A percentile compares a stretch with the other conserved stretches of the same genome.
These are phyloP conservation scores for Pterocles gutturalis DNA, from an alignment of 2,113 vertebrate species.

Conservation along the genomic window DNA sequence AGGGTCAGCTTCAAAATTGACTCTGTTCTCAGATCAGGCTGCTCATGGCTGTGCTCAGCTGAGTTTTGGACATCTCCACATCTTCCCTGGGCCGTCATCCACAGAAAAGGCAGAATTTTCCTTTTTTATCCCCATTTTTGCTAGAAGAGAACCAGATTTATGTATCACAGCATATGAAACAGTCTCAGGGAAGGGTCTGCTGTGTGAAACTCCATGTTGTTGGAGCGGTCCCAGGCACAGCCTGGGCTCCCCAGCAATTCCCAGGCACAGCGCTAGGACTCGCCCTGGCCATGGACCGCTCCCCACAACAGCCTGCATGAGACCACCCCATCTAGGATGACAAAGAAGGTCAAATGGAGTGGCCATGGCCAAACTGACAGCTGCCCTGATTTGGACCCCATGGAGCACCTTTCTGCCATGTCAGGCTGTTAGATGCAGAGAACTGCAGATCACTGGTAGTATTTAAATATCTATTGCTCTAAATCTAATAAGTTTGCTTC, in stretches of 20 bases:
- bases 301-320: background rate
- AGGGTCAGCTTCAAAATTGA: background rate
- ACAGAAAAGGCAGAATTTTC: background rate
- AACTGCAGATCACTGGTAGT: too few species aligned
- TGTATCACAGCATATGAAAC: background rate
- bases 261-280: background rate
- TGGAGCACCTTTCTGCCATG: background rate
- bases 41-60: background rate
- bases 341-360: background rate
- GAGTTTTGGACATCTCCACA: too few species aligned
- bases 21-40: background rate
- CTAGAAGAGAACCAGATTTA: background rate
- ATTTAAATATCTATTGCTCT: too few species aligned
- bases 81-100: background rate
- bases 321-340: background rate
- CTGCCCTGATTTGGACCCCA: background rate
- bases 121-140: background rate
- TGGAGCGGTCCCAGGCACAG: too few species aligned
- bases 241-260: background rate
- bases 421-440: background rate
- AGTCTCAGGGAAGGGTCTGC: background rate
- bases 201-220: background rate
- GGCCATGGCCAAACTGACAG: background rate
- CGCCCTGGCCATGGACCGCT: background rate
- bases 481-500: too few species aligned